phyloP scores from a whole-genome alignment of 2,797 vertebrate species.

The Tachyglossus aculeatus region DNA sequence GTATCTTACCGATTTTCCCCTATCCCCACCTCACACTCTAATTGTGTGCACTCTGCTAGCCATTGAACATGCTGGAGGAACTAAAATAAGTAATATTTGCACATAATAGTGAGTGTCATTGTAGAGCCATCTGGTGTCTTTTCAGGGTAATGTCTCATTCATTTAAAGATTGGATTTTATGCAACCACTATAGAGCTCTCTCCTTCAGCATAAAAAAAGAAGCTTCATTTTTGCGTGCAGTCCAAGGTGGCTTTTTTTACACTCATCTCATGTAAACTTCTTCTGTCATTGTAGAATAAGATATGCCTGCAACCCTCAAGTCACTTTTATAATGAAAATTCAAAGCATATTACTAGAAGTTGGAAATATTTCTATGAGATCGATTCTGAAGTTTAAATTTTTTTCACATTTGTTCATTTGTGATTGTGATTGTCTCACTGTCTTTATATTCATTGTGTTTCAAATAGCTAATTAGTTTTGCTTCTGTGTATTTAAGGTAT shows the following conservation, averaged over 20 bases:
- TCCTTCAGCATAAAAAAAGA: conserved; percentile 44
- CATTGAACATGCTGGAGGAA: too few species aligned
- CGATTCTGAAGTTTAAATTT: conserved; percentile 11
- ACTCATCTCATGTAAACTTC: conserved; percentile 28
- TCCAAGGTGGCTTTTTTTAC: conserved; percentile 49
- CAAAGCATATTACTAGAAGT: neutral
- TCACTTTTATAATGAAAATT: neutral
- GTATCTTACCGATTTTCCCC: too few species aligned
- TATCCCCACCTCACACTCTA: too few species aligned
- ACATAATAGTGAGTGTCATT: conserved; percentile 39
- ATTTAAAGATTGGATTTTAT: conserved; percentile 37
- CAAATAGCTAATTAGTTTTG: neutral
- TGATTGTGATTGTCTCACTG: neutral
- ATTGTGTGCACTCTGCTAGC: too few species aligned
- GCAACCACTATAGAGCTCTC: conserved; percentile 32
- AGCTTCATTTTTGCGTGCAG: conserved; percentile 49
- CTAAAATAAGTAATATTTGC: too few species aligned
- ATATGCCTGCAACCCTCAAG: too few species aligned
- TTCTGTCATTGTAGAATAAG: too few species aligned
- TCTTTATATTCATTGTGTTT: neutral
- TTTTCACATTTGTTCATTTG: neutral
- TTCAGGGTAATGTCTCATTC: conserved; percentile 61
- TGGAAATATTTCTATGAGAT: too few species aligned
- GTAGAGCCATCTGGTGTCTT: conserved; percentile 69
- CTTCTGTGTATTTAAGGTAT: neutral